A percentile compares a stretch with the other conserved stretches of the same genome.
phyloP scores from a whole-genome alignment of 2,797 vertebrate genomes.

The Merluccius polli region DNA sequence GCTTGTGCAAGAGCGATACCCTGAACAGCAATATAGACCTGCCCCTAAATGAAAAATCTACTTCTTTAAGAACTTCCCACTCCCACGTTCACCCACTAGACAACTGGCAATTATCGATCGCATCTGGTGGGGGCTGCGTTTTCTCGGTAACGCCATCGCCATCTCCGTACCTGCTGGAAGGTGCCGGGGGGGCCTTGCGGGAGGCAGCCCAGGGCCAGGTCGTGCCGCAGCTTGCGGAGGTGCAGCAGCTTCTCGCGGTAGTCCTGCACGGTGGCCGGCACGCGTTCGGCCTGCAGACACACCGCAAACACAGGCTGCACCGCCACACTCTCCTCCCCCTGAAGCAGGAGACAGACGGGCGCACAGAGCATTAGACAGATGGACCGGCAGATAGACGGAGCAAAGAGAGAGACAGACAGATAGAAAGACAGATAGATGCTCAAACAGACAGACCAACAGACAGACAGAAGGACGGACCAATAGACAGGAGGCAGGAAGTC shows the following conservation, averaged over 20 bases:
- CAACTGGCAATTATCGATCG: too few relatives aligned
- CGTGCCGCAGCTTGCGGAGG: conserved; percentile 87
- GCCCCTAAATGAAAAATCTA: too few relatives aligned
- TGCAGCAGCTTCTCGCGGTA: conserved; percentile 95
- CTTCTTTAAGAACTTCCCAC: neutral
- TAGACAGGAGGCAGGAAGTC: too few relatives aligned
- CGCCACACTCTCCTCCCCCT: conserved; percentile 75
- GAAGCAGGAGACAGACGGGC: conserved; percentile 10
- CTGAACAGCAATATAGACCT: neutral
- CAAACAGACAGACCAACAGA: neutral
- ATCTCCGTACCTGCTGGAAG: conserved; percentile 79
- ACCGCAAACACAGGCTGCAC: conserved; percentile 78
- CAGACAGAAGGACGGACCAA: neutral
- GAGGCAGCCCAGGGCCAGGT: conserved; percentile 76
- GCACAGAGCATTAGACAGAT: neutral
- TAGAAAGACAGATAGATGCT: too few relatives aligned
- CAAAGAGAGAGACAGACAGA: too few relatives aligned
- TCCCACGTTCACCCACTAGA: too few relatives aligned
- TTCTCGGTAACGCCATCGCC: neutral
- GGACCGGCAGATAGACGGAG: neutral
- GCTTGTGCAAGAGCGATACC: neutral
- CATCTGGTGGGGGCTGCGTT: neutral
- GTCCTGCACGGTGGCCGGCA: conserved; percentile 90
- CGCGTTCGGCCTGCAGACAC: conserved; percentile 87
- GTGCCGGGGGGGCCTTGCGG: conserved; percentile 59